These are phyloP conservation scores for Poliocrania exsul DNA, from an alignment of 2,797 vertebrate genomes.

Conservation along the genomic window DNA sequence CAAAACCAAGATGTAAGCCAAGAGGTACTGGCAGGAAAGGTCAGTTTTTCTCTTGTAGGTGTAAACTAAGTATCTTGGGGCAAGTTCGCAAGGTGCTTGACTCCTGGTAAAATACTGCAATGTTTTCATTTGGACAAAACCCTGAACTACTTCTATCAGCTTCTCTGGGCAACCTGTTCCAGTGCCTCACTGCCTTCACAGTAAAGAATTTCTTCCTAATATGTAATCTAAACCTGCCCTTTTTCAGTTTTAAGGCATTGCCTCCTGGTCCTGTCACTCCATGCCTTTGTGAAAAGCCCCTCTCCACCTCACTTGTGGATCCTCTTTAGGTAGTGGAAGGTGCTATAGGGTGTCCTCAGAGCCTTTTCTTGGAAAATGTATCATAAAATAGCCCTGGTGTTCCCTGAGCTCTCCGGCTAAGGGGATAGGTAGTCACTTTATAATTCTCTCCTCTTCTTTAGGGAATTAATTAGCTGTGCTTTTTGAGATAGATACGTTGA, in stretches of 20 bases:
- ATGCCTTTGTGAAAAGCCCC: neutral
- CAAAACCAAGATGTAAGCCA: neutral
- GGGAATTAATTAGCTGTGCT: neutral
- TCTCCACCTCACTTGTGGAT: neutral
- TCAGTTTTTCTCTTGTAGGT: neutral
- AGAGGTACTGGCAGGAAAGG: neutral
- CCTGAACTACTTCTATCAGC: neutral
- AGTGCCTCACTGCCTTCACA: neutral
- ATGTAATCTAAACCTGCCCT: neutral
- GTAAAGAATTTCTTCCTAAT: neutral
- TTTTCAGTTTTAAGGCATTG: neutral
- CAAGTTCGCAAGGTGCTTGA: neutral
- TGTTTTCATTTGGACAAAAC: neutral
- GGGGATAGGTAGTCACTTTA: neutral
- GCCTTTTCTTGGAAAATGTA: neutral
- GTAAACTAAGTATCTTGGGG: neutral
- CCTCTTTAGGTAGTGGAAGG: neutral
- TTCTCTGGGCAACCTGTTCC: neutral
- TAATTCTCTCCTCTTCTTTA: neutral
- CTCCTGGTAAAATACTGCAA: neutral
- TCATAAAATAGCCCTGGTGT: neutral
- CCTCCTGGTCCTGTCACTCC: neutral
- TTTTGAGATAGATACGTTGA: neutral
- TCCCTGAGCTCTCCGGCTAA: neutral
- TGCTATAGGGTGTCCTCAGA: neutral